Evolutionary conservation across 1,140 invertebrate species (phyloP).

Genomic region (Druon quercuslanigerum): DNA sequence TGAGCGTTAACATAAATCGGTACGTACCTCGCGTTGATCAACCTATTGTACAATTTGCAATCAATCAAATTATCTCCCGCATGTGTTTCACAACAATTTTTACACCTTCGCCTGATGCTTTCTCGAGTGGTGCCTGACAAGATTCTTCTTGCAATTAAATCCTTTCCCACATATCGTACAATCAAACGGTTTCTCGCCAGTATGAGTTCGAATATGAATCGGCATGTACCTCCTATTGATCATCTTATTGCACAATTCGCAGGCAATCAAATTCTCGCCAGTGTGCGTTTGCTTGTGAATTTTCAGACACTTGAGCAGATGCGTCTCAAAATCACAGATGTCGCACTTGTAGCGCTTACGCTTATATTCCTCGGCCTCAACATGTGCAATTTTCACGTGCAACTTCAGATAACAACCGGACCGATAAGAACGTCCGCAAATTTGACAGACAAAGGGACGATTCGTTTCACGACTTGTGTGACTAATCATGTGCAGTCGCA

Average conservation of each 20-base stretch:
- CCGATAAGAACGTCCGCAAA: not conserved
- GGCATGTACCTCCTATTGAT: constrained; percentile 75
- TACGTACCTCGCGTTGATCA: constrained; percentile 76
- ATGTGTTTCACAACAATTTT: constrained; percentile 43
- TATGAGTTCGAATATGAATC: constrained; percentile 76
- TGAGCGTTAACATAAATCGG: constrained; percentile 46
- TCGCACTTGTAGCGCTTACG: not conserved
- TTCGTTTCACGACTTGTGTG: not conserved
- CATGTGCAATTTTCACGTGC: not conserved
- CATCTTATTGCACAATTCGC: constrained; percentile 80
- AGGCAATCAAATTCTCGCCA: constrained; percentile 81
- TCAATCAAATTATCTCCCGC: constrained; percentile 80
- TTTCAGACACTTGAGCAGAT: constrained; percentile 29
- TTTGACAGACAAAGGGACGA: constrained; percentile 15
- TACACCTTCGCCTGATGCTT: too few relatives aligned
- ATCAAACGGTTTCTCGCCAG: constrained; percentile 67
- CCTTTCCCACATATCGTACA: constrained; percentile 52
- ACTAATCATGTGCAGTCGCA: constrained; percentile 51
- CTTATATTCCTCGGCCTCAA: not conserved
- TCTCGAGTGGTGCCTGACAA: not conserved
- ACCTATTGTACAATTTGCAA: constrained; percentile 79
- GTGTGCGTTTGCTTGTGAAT: constrained; percentile 69
- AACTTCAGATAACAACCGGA: not conserved
- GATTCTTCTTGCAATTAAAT: constrained; percentile 36
- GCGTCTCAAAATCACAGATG: not conserved